Base-by-base conservation (phyloP, 2,797 vertebrate species). In the Argya squamiceps region DNA sequence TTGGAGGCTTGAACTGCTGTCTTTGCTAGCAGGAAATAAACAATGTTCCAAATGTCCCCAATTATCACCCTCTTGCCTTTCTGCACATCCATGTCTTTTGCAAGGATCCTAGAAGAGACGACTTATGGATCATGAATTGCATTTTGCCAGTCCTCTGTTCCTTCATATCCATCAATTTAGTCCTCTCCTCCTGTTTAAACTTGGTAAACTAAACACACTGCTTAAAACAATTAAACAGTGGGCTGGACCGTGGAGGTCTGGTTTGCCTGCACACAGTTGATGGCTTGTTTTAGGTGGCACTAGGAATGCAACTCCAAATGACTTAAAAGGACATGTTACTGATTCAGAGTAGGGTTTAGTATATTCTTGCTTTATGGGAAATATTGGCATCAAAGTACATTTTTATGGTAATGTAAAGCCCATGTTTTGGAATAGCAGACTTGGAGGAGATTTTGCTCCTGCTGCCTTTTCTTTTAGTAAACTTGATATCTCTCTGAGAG, bases 11-110 rank as follows among this genome's bases (percentile, higher is more conserved):
- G 56, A 92, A 74, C 58, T 92, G 67, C 87, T 94, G 91, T 58
- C 39, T 93, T 71, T 79, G 36, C 90, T 90, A 63, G 49, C 43
- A 95, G 92, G 79, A 92, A 86, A 76, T 92, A 90, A 96, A 74
- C 67, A 85, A 12, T 73, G 29, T 84, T 94, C 84, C 82, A 86
- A 81, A 69, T 88, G 89, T 85, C 84, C 64, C 50, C 55, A 73
- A 22, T 96, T 92, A 94, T 88, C 73, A 88, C 59, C n/a, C 56
- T 37, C 79, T 91, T 88, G 73, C 55, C 44, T 94, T 93, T 81
- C 69, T 94, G 32, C 27, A 77, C 63, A 93, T 79, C 70, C 17
- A 11, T 15, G 16, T 84, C 59, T 84, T 37, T 87, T 89, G 44
- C 67, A 82, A 69, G 70, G 27, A 37, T 67, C n/a, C 18, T 52